These are phyloP conservation scores for Battus philenor DNA, from an alignment of 1,140 invertebrate species.

Conservation along the genomic window DNA sequence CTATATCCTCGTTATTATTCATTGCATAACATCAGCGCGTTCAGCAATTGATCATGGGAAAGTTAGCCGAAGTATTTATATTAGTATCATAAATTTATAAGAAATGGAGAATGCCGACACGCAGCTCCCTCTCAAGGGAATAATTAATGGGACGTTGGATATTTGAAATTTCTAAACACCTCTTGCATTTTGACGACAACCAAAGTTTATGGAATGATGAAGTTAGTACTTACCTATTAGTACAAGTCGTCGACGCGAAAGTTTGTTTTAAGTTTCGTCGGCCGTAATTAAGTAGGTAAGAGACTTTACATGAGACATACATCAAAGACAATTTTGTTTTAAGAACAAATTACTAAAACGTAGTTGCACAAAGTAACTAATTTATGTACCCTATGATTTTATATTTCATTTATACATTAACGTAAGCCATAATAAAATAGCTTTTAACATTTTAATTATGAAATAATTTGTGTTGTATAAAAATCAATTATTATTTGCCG, in stretches of 20 bases:
- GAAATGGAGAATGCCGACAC: conserved; percentile 51
- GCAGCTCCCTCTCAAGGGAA: conserved; percentile 36
- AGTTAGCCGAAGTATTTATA: conserved; percentile 64
- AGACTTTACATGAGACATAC: too few species aligned
- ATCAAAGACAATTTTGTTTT: too few species aligned
- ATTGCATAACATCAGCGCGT: conserved; percentile 14
- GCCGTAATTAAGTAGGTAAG: conserved; percentile 3
- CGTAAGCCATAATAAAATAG: too few species aligned
- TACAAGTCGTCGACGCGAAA: conserved; percentile 5
- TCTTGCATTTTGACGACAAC: conserved; percentile 33
- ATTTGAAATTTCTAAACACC: conserved; percentile 53
- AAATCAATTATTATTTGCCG: too few species aligned
- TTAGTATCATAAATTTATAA: conserved; percentile 71
- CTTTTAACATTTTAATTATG: too few species aligned
- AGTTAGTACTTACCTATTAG: conserved; percentile 13
- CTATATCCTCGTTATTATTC: conserved; percentile 9
- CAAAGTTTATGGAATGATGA: conserved; percentile 21
- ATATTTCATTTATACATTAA: too few species aligned
- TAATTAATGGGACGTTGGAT: conserved; percentile 59
- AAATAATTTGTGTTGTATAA: too few species aligned
- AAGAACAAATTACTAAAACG: too few species aligned
- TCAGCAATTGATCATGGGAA: conserved; percentile 41
- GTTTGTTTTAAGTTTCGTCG: conserved; percentile 13
- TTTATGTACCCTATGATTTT: too few species aligned
- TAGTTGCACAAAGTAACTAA: too few species aligned